phyloP scores from a whole-genome alignment of 2,888 invertebrate genomes.

The Byasa hedistus region DNA sequence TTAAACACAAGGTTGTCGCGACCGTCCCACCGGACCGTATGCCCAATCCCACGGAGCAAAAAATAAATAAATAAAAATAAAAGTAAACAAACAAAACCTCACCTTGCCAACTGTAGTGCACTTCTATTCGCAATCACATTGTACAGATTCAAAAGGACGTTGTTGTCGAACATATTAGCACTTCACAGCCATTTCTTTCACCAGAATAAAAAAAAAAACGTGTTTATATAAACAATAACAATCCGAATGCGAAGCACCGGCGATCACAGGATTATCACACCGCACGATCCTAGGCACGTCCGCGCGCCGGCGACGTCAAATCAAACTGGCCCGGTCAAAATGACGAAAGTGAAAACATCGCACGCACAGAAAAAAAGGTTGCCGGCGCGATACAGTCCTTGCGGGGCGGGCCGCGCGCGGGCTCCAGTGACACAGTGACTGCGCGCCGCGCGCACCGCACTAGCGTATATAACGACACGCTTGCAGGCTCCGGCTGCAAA shows the following conservation, averaged over 20 bases:
- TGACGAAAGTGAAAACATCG: conserved; percentile 80
- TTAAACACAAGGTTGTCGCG: conserved; percentile 75
- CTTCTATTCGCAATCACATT: conserved; percentile 78
- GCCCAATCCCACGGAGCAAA: conserved; percentile 46
- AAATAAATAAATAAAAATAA: conserved; percentile 45
- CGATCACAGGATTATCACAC: conserved; percentile 75
- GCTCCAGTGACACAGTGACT: conserved; percentile 78
- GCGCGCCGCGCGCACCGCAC: conserved; percentile 72
- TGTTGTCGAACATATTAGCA: conserved; percentile 78
- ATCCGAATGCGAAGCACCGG: conserved; percentile 63
- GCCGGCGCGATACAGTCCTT: conserved; percentile 61
- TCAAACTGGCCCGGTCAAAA: conserved; percentile 79
- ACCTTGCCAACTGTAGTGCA: conserved; percentile 79
- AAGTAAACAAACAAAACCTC: conserved; percentile 65
- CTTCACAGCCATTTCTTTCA: conserved; percentile 76
- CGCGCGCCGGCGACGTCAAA: conserved; percentile 78
- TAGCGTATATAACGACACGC: conserved; percentile 77
- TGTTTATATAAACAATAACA: conserved; percentile 63
- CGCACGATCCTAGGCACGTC: conserved; percentile 74
- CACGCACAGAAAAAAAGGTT: conserved; percentile 77
- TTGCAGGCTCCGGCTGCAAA: conserved; percentile 70
- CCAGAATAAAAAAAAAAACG: conserved; percentile 42
- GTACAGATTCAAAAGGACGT: conserved; percentile 75
- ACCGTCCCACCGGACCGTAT: conserved; percentile 55
- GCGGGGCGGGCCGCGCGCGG: conserved; percentile 76